Base-by-base conservation (phyloP, 2,797 vertebrate genomes). In the Oreochromis grahami region DNA sequence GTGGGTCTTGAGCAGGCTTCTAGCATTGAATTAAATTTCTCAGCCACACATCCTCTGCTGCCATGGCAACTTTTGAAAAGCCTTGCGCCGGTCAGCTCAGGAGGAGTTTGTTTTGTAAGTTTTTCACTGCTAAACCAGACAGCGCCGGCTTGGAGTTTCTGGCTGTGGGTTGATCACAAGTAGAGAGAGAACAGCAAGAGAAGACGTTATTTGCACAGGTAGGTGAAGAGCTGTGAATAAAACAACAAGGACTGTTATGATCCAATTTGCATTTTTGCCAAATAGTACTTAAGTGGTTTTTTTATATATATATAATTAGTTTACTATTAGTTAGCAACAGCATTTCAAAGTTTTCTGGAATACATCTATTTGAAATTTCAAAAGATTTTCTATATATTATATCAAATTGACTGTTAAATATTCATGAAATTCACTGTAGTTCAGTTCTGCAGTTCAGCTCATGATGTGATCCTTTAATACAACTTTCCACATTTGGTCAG, bases 41-140 rank as follows among this genome's bases (percentile, higher is more conserved):
- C 53, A 63, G 83, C 77, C 85, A 76, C 81, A 86, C 91, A 87
- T 90, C 88, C 89, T 81, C 48, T 2, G 41, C 82, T 90, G 88
- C 82, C 84, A 92, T 93, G 85, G 80, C 79, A 91, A 94, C 92
- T 1, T 34, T 13, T 87, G 74, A 88, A 93, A 90, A 89, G 88
- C 88, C 79, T 70, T 50, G 76, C 76, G 88, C 45, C 5, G 52
- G 52, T 76, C 85, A 81, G 84, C 77, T 65, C 53, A 83, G 85
- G 84, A 84, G 89, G 89, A 87, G 87, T 86, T 89, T 84, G 82
- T 78, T 74, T 74, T 76, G 86, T 78, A 88, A 87, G 87, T 82
- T 90, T 85, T 91, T 86, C 89, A 78, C 82, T 5, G 51, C 78
- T 79, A 87, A 96, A 95, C 95, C 93, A 79, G 95, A 92, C 90